A percentile compares a stretch with the other conserved stretches of the same genome.
phyloP scores from a whole-genome alignment of 2,113 vertebrate genomes.

The Mesocricetus auratus region DNA sequence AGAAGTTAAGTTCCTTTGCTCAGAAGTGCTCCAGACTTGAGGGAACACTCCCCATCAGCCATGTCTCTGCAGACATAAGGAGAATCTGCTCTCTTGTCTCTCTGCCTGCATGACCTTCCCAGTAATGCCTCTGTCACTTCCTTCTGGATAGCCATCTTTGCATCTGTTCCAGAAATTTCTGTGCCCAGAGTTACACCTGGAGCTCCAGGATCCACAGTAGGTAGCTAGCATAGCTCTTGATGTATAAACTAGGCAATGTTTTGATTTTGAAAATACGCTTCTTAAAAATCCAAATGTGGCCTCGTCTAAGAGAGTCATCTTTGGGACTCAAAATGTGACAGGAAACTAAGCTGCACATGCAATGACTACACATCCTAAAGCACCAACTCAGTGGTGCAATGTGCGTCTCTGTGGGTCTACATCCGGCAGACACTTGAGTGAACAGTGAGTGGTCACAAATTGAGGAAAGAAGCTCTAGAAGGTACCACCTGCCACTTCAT shows the following conservation, averaged over 20 bases:
- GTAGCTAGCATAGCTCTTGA: neutral
- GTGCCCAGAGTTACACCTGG: neutral
- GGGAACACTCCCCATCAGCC: too few relatives aligned
- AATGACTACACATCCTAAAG: neutral
- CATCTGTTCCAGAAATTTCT: neutral
- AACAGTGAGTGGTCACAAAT: neutral
- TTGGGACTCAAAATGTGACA: neutral
- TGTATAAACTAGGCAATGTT: neutral
- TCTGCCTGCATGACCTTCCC: neutral
- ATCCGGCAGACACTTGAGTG: neutral
- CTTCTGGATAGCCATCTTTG: neutral
- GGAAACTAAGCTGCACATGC: neutral
- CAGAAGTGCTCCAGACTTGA: neutral
- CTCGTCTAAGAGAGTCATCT: conserved; percentile 17
- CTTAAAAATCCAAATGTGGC: neutral
- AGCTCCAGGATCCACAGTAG: neutral
- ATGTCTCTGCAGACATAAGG: neutral
- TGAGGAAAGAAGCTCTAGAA: neutral
- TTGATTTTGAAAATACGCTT: conserved; percentile 21
- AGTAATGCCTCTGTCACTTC: neutral
- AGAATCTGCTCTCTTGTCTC: too few relatives aligned
- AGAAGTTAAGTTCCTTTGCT: neutral
- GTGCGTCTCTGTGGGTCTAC: neutral
- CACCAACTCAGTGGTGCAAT: neutral
- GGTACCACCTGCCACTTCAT: too few relatives aligned